Base-by-base conservation (phyloP, 2,797 vertebrate genomes). In the Babyrousa celebensis region DNA sequence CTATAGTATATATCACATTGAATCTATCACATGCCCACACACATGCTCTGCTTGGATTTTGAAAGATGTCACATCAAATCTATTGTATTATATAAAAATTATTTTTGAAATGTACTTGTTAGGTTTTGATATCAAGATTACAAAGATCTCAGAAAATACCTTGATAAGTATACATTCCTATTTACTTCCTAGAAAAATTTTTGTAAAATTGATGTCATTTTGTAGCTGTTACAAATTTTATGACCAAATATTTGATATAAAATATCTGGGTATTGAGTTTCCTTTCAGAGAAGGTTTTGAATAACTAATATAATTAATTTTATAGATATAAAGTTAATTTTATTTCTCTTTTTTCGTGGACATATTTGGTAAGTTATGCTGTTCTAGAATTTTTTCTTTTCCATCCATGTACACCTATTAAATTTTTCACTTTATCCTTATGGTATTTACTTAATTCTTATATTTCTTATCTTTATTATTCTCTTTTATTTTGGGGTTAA, bases 381-480 rank as follows among this genome's bases (percentile, higher is more conserved):
- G 72, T 86, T 91, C 54, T 60, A 93, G 15, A 15, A 77, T 71
- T 95, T 90, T 93, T 9, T 40, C 9, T 20, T 43, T 82, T 82
- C 5, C 23, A 32, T 52, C 18, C 8, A 77, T 74, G 4, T 43
- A 20, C 15, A 87, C 48, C 40, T 11, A 52, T 40, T 40, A 75
- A 23, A 0, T 3, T 78, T 87, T 83, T 65, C 20, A 87, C 20
- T 8, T 93, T 68, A 52, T 27, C 23, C 25, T 79, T 74, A 20
- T 15, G 54, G 54, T 75, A 20, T 15, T 52, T 63, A 71, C 78
- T 29, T 27, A 83, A 21, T 68, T 65, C 18, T 0, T 83, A 3
- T 75, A 82, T n/a, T 90, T 85, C n/a, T 70, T 70, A 15, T 36
- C 8, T 96, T 87, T 18, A 58, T 65, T 85, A 60, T 79, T 92